phyloP scores from a whole-genome alignment of 2,888 invertebrate genomes.

The Agrenia bidenticulata region DNA sequence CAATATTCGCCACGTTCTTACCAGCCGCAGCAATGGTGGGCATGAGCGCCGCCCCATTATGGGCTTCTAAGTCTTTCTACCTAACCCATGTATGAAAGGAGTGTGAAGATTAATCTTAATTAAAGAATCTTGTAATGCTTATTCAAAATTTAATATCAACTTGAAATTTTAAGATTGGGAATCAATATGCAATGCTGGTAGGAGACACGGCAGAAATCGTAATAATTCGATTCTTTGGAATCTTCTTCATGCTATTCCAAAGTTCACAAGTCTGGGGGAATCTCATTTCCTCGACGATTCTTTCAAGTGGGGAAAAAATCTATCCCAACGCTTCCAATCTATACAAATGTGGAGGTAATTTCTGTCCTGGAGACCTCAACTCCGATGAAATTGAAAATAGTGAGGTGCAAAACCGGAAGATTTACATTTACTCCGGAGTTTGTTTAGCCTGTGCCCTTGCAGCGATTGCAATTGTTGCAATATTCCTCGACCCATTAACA shows the following conservation, averaged over 20 bases:
- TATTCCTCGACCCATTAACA: slow-evolving; percentile 86
- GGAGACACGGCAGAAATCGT: slow-evolving; percentile 86
- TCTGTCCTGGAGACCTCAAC: slow-evolving; percentile 61
- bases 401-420: slow-evolving; percentile 76
- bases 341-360: slow-evolving; percentile 72
- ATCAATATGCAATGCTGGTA: slow-evolving; percentile 82
- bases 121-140: neutral
- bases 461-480: slow-evolving; percentile 80
- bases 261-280: slow-evolving; percentile 92
- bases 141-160: neutral
- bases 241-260: slow-evolving; percentile 93
- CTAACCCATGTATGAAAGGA: slow-evolving; percentile 63
- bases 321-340: slow-evolving; percentile 25
- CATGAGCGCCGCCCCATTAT: slow-evolving; percentile 93
- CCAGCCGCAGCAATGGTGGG: slow-evolving; percentile 69
- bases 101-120: neutral
- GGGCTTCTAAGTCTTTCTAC: slow-evolving; percentile 98
- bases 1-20: slow-evolving; percentile 81
- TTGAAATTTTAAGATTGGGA: slow-evolving; percentile 68
- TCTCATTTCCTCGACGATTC: slow-evolving; percentile 82
- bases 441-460: slow-evolving; percentile 82
- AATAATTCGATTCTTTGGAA: slow-evolving; percentile 94
- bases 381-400: slow-evolving; percentile 67
- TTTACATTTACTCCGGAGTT: slow-evolving; percentile 84
- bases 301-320: slow-evolving; percentile 66